phyloP scores from a whole-genome alignment of 1,140 invertebrate genomes.

The Bombus soroeensis region DNA sequence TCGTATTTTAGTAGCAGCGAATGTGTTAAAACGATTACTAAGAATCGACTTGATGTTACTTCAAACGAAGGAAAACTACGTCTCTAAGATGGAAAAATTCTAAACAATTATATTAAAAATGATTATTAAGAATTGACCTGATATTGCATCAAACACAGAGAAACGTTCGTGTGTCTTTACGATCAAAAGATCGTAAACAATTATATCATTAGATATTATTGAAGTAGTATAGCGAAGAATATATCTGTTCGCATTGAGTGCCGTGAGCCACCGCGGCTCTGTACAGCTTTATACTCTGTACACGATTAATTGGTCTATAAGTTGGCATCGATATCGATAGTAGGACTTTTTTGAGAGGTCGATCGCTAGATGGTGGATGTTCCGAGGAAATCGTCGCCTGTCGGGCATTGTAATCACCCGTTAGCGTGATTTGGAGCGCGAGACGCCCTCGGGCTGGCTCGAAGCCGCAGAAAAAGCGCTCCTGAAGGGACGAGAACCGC shows the following conservation, averaged over 20 bases:
- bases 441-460: slow-evolving; percentile 19
- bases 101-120: background rate
- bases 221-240: background rate
- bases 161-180: too few relatives aligned
- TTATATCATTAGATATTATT: background rate
- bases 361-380: background rate
- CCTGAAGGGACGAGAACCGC: slow-evolving; percentile 21
- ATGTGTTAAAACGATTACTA: background rate
- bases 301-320: background rate
- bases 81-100: background rate
- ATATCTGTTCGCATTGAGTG: background rate
- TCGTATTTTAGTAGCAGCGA: background rate
- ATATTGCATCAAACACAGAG: background rate
- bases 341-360: background rate
- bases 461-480: slow-evolving; percentile 28
- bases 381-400: slow-evolving; percentile 23
- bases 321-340: background rate
- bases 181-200: background rate
- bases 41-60: background rate
- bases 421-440: slow-evolving; percentile 29
- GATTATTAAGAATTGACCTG: background rate
- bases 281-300: background rate
- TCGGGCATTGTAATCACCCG: slow-evolving; percentile 42
- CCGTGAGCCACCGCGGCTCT: background rate
- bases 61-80: too few relatives aligned